Percentiles rank a stretch among this genome's conserved stretches.
Evolutionary conservation across 2,797 vertebrate genomes (phyloP).

Genomic region (Sparidentex hasta): DNA sequence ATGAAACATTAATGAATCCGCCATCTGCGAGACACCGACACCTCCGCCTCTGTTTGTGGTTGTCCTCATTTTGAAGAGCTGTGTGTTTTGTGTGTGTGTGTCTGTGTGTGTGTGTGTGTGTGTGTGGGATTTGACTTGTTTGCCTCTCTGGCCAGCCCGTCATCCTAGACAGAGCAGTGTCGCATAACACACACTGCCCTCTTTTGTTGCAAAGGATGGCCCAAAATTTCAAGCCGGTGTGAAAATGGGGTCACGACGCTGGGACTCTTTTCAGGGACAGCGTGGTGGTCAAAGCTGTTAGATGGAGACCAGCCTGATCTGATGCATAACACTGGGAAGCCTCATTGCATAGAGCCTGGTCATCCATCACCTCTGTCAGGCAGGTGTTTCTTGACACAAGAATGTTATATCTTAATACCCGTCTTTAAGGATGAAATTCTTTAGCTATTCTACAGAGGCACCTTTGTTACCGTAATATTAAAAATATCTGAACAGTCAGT

Average conservation of each 20-base stretch:
- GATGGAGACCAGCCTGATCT: background rate
- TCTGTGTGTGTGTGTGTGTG: no score
- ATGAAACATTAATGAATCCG: conserved; percentile 78
- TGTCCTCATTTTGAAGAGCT: conserved; percentile 39
- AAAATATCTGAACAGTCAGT: conserved; percentile 19
- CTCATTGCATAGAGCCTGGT: background rate
- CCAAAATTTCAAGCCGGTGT: conserved; percentile 17
- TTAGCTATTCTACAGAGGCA: background rate
- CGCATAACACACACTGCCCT: conserved; percentile 28
- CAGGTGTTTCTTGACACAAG: conserved; percentile 6
- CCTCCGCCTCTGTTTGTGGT: conserved; percentile 51
- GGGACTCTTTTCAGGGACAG: background rate
- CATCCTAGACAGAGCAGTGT: conserved; percentile 35
- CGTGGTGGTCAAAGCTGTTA: background rate
- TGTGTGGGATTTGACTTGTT: conserved; percentile 38
- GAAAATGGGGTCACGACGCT: background rate
- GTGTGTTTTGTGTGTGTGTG: background rate
- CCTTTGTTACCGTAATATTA: background rate
- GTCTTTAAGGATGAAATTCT: conserved; percentile 1
- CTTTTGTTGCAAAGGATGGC: conserved; percentile 23
- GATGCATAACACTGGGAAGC: background rate
- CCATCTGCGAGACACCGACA: conserved; percentile 68
- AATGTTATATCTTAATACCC: background rate
- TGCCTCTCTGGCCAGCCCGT: conserved; percentile 31
- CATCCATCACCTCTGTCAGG: background rate